Conservation (phyloP, 2,888 invertebrate species). For the Vesta saturnalis region DNA sequence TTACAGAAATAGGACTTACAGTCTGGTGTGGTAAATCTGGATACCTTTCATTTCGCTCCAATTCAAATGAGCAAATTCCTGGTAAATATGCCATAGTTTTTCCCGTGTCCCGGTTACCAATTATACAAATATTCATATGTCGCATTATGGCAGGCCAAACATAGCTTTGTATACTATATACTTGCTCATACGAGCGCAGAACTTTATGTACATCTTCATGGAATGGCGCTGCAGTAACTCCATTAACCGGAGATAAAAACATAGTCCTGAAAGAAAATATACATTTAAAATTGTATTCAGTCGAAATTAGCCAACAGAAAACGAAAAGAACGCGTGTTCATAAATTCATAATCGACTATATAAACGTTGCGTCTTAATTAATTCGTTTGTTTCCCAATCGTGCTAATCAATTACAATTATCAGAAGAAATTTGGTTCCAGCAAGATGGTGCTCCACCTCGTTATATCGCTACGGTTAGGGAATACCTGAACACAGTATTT, state of each 20-base stretch:
- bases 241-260: constrained; percentile 45
- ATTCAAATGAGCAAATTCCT: constrained; percentile 70
- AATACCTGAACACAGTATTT: too few species aligned
- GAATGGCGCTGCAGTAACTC: constrained; percentile 48
- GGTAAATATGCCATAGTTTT: constrained; percentile 79
- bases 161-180: constrained; percentile 70
- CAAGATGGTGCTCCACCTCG: too few species aligned
- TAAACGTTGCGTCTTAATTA: too few species aligned
- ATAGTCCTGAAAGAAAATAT: background rate
- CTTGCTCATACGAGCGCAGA: constrained; percentile 49
- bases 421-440: too few species aligned
- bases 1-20: constrained; percentile 70
- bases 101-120: constrained; percentile 70
- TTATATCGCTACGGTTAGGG: too few species aligned
- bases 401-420: too few species aligned
- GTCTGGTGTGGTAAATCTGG: constrained; percentile 58
- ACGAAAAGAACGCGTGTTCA: too few species aligned
- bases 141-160: constrained; percentile 76
- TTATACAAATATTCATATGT: constrained; percentile 71
- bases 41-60: constrained; percentile 62
- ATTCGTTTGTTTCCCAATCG: too few species aligned
- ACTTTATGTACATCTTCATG: constrained; percentile 47
- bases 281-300: too few species aligned
- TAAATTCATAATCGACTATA: too few species aligned
- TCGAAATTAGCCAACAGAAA: too few species aligned